Evolutionary conservation across 2,888 invertebrate genomes (phyloP).

Genomic region (Agrochola litura): DNA sequence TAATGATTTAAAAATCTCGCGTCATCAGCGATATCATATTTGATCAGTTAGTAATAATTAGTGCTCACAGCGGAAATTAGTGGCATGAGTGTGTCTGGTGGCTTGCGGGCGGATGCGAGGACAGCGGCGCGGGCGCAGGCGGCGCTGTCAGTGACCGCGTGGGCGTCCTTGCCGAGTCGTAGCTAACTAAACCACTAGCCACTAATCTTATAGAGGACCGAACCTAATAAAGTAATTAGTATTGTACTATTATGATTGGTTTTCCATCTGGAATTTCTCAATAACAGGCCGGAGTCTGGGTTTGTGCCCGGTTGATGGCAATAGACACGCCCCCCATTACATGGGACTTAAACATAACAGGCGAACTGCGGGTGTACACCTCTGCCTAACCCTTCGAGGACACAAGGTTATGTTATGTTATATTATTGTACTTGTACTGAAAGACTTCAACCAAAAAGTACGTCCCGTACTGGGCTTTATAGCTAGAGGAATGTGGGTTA

Average conservation of each 20-base stretch:
- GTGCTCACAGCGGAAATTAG: slow-evolving; percentile 51
- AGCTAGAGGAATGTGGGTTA: neutral
- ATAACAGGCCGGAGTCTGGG: too few relatives aligned
- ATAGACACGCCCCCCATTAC: too few relatives aligned
- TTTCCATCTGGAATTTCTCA: neutral
- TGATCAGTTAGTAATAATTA: slow-evolving; percentile 20
- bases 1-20: neutral
- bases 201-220: slow-evolving; percentile 18
- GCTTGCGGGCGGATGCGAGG: slow-evolving; percentile 44
- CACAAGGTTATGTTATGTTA: neutral
- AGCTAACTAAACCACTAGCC: slow-evolving; percentile 44
- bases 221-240: neutral
- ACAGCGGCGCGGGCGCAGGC: slow-evolving; percentile 48
- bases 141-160: slow-evolving; percentile 81
- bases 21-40: slow-evolving; percentile 10
- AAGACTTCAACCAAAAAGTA: neutral
- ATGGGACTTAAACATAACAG: too few relatives aligned
- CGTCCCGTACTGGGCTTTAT: neutral
- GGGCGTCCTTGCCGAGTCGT: slow-evolving; percentile 74
- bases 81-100: slow-evolving; percentile 34
- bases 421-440: neutral
- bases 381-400: neutral
- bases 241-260: neutral
- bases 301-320: too few relatives aligned
- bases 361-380: neutral